These are phyloP conservation scores for Plemyria rubiginata DNA, from an alignment of 2,888 invertebrate genomes.

Conservation along the genomic window DNA sequence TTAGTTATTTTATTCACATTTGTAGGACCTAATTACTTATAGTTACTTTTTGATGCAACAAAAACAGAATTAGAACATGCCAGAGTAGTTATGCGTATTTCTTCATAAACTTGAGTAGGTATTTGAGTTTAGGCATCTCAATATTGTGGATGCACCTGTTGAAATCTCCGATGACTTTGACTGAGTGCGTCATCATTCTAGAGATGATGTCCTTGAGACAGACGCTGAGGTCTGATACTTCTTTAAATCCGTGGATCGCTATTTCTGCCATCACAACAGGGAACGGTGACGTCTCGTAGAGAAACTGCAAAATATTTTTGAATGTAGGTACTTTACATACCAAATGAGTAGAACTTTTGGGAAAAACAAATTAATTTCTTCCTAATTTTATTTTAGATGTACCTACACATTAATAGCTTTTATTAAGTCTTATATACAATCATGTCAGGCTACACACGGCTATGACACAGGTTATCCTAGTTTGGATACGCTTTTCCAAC, in stretches of 20 bases:
- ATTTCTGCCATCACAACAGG: constrained; percentile 81
- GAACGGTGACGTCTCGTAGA: constrained; percentile 80
- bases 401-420: too few relatives aligned
- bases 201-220: constrained; percentile 80
- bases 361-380: too few relatives aligned
- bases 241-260: constrained; percentile 79
- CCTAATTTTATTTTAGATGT: too few relatives aligned
- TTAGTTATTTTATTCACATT: constrained; percentile 34
- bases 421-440: too few relatives aligned
- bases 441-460: too few relatives aligned
- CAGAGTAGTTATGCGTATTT: constrained; percentile 65
- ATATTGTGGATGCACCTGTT: constrained; percentile 81
- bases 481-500: too few relatives aligned
- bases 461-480: too few relatives aligned
- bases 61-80: not conserved
- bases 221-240: constrained; percentile 78
- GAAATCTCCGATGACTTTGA: constrained; percentile 80
- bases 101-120: constrained; percentile 80
- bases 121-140: constrained; percentile 80
- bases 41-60: not conserved
- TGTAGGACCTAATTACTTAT: constrained; percentile 2
- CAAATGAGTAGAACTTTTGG: too few relatives aligned
- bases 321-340: too few relatives aligned
- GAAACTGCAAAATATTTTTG: constrained; percentile 79
- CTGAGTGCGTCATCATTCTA: constrained; percentile 80